Conservation (phyloP, 2,113 vertebrate genomes). For the Cichladusa arquata region DNA sequence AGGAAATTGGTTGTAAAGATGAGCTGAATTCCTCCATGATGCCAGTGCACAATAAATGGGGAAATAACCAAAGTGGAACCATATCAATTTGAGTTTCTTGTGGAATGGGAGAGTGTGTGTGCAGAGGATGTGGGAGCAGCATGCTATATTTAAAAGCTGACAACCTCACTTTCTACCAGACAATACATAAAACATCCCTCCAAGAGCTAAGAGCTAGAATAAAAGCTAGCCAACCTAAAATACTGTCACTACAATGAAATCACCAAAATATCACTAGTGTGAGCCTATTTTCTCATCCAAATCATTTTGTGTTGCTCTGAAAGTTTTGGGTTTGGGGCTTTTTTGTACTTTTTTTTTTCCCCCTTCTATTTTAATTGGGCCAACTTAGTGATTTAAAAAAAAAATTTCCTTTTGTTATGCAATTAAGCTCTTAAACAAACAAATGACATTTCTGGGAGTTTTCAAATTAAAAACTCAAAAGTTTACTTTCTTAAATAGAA, state of each 20-base stretch:
- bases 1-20: not conserved
- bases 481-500: not conserved
- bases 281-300: not conserved
- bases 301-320: accelerated
- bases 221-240: not conserved
- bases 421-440: not conserved
- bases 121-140: too few species aligned
- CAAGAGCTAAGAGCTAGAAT: not conserved
- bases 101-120: not conserved
- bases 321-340: not conserved
- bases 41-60: not conserved
- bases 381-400: not conserved
- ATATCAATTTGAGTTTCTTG: not conserved
- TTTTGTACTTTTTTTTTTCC: not conserved
- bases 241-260: not conserved
- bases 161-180: not conserved
- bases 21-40: not conserved
- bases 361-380: not conserved
- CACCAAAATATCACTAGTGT: not conserved
- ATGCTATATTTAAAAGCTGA: not conserved
- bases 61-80: not conserved
- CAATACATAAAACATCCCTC: not conserved
- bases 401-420: not conserved
- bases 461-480: not conserved
- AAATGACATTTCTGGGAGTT: not conserved